These are phyloP conservation scores for Aradus depressus DNA, from an alignment of 2,888 invertebrate genomes.

Conservation along the genomic window DNA sequence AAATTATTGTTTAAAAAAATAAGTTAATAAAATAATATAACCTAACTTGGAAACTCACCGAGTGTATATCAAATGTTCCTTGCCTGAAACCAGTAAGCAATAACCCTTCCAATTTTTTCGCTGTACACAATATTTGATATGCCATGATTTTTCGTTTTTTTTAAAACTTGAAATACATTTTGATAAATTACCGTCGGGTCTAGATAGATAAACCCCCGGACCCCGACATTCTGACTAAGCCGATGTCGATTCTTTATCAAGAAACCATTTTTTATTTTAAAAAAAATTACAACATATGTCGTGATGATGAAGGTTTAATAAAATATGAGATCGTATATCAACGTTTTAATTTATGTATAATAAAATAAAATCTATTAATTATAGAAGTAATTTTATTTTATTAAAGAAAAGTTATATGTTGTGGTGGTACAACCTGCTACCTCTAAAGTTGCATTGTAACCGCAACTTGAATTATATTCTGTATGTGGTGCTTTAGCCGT, in stretches of 20 bases:
- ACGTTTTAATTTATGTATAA: too few species aligned
- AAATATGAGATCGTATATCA: too few species aligned
- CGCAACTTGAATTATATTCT: not conserved
- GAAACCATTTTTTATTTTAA: slow-evolving; percentile 2
- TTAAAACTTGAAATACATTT: not conserved
- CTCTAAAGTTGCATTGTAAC: slow-evolving; percentile 1
- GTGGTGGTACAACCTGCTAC: not conserved
- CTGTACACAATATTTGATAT: slow-evolving; percentile 47
- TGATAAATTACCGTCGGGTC: not conserved
- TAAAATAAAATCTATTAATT: too few species aligned
- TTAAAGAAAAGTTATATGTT: not conserved
- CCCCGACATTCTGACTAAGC: not conserved
- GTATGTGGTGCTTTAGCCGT: too few species aligned
- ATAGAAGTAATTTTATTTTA: not conserved
- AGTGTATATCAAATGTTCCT: slow-evolving; percentile 37
- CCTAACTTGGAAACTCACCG: slow-evolving; percentile 34
- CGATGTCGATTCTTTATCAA: slow-evolving; percentile 1
- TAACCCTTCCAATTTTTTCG: slow-evolving; percentile 46
- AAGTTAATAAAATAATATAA: slow-evolving; percentile 5
- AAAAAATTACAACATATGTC: too few species aligned
- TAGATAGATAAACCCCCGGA: not conserved
- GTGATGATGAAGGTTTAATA: too few species aligned
- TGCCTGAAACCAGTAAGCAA: slow-evolving; percentile 37
- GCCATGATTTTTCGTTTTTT: slow-evolving; percentile 43
- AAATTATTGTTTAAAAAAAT: slow-evolving; percentile 6